These are phyloP conservation scores for Scolopax bukidnonensis DNA, from an alignment of 2,797 vertebrate species.

Conservation along the genomic window DNA sequence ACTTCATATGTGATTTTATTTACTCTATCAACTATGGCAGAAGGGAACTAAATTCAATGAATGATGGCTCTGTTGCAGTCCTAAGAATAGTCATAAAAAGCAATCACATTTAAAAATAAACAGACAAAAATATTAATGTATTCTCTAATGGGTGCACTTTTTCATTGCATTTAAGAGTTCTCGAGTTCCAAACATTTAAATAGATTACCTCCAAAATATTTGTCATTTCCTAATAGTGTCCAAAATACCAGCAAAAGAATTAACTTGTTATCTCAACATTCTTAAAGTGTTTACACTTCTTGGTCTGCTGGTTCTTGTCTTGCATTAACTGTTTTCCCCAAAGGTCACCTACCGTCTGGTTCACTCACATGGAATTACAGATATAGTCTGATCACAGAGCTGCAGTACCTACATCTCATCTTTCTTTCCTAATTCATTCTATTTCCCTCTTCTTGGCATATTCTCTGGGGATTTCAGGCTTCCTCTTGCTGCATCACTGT, in stretches of 20 bases:
- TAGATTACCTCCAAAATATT: not conserved
- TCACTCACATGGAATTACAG: not conserved
- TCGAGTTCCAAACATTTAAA: not conserved
- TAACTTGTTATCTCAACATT: not conserved
- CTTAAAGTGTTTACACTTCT: not conserved
- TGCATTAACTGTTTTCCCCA: not conserved
- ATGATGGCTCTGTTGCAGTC: not conserved
- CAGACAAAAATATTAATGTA: not conserved
- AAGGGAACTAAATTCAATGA: not conserved
- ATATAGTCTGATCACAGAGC: not conserved
- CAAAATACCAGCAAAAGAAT: not conserved
- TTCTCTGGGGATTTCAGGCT: not conserved
- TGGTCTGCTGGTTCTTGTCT: not conserved
- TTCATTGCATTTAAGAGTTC: not conserved
- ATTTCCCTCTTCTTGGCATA: not conserved
- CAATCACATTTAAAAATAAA: not conserved
- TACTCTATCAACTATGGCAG: not conserved
- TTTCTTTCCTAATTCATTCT: not conserved
- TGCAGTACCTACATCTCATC: not conserved
- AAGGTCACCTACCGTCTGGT: not conserved
- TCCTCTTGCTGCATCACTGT: not conserved
- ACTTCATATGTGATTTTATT: not conserved
- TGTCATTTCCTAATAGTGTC: not conserved
- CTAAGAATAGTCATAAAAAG: not conserved
- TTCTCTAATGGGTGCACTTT: not conserved